Evolutionary conservation across 2,113 vertebrate species (phyloP), one percentile per base, ranked within the genome.

Genomic region (Ursus arctos): DNA sequence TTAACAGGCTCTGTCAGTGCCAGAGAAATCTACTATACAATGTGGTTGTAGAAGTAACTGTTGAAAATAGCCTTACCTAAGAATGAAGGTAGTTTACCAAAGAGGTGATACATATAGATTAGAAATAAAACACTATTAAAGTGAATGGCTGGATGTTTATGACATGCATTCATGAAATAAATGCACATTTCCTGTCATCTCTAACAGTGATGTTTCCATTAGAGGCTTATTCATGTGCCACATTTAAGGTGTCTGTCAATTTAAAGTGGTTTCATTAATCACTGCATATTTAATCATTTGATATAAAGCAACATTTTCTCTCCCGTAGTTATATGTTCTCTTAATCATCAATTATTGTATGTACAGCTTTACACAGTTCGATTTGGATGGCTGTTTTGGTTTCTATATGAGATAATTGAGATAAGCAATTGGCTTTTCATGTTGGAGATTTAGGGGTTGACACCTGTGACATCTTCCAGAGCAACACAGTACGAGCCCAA

Each of bases 191-290:
- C 18, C 28, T 95, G 86, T 93, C 85, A 83, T 96, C 31, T 77
- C 36, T 85, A 88, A 83, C 3, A 76, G 36, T 79, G 53, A 88
- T 88, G 24, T 28, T 94, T 97, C 91, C 94, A 82, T 96, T 97
- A 94, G 33, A 95, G 24, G 33, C 31, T 53, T 77, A 93, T 93
- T 88, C n/a, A 24, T 82, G 90, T 93, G 93, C 57, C 59, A 67
- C 55, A 63, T 85, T 95, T 82, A 96, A 97, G 57, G 57, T 81
- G 19, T 85, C 83, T 77, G 47, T 94, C 87, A 92, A 87, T 92
- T 84, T 94, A 95, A 97, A 92, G 80, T 97, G 93, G 69, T 88
- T 94, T 96, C 76, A 93, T 97, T 93, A 93, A 88, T 97, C 65
- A 61, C 2, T 94, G 92, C 51, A 85, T 84, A 81, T 77, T 80